phyloP scores from a whole-genome alignment of 2,113 vertebrate genomes.

The Crotalus viridis region DNA sequence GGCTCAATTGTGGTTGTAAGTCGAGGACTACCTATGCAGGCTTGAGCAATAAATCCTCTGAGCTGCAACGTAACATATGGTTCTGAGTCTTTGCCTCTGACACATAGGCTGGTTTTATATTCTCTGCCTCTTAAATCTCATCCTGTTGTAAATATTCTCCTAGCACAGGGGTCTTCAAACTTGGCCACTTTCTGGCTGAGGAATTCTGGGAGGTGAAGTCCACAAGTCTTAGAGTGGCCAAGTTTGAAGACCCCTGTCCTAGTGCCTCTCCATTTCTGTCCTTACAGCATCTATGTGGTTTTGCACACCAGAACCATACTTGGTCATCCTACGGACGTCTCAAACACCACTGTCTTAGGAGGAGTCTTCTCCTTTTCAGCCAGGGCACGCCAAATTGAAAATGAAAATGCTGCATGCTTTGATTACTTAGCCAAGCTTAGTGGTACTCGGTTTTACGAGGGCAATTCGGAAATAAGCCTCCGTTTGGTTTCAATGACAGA shows the following conservation, averaged over 20 bases:
- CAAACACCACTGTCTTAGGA: neutral
- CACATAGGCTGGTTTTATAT: neutral
- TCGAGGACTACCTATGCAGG: no score
- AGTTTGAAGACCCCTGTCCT: no score
- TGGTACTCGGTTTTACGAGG: neutral
- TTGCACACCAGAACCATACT: neutral
- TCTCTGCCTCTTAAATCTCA: neutral
- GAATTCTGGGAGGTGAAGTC: no score
- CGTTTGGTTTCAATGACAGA: no score
- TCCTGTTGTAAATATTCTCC: neutral
- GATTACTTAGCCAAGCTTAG: neutral
- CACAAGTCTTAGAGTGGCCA: no score
- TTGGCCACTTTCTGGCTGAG: no score
- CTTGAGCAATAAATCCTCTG: no score
- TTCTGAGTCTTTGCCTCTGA: no score
- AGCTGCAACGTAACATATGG: no score
- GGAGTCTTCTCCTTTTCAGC: neutral
- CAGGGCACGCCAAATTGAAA: accelerated
- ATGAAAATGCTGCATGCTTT: neutral
- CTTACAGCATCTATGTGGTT: neutral
- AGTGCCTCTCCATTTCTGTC: neutral
- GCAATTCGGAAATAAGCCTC: no score
- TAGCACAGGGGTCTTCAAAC: no score
- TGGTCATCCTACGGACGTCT: neutral
- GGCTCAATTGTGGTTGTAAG: no score